A percentile compares a stretch with the other conserved stretches of the same genome.
phyloP scores from a whole-genome alignment of 2,113 vertebrate genomes.

The Nasalis larvatus region DNA sequence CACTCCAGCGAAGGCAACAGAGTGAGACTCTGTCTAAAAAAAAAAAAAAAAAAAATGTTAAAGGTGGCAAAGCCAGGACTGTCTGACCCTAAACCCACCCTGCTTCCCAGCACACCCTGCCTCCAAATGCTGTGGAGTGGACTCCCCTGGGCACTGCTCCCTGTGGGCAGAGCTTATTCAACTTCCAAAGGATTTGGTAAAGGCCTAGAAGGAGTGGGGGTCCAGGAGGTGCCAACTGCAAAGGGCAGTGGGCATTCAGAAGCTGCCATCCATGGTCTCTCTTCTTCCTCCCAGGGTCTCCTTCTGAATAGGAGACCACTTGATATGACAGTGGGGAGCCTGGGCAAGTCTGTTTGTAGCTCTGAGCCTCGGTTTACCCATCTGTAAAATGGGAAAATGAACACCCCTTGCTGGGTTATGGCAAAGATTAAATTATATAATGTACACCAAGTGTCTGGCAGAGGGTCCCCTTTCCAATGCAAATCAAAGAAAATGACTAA shows the following conservation, averaged over 20 bases:
- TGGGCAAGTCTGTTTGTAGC: neutral
- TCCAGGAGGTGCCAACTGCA: neutral
- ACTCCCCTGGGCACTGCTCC: neutral
- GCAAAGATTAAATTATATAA: neutral
- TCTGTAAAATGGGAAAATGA: neutral
- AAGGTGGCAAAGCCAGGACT: neutral
- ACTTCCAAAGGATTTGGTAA: neutral
- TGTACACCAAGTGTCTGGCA: fast-evolving
- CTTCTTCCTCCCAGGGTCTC: neutral
- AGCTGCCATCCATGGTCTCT: neutral
- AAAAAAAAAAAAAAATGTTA: too few relatives aligned
- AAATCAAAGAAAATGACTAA: too few relatives aligned
- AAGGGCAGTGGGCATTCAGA: neutral
- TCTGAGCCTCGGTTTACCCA: neutral
- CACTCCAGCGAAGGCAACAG: too few relatives aligned
- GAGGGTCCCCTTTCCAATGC: neutral
- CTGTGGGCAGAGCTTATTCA: neutral
- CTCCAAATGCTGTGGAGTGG: too few relatives aligned
- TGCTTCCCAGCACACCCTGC: neutral
- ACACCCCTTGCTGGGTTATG: too few relatives aligned
- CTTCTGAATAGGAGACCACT: neutral
- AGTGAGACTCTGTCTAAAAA: neutral
- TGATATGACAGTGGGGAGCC: neutral
- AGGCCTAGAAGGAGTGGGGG: fast-evolving
- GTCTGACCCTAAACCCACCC: neutral